Evolutionary conservation across 1,140 invertebrate genomes (phyloP).

Genomic region (Drosophila virilis): DNA sequence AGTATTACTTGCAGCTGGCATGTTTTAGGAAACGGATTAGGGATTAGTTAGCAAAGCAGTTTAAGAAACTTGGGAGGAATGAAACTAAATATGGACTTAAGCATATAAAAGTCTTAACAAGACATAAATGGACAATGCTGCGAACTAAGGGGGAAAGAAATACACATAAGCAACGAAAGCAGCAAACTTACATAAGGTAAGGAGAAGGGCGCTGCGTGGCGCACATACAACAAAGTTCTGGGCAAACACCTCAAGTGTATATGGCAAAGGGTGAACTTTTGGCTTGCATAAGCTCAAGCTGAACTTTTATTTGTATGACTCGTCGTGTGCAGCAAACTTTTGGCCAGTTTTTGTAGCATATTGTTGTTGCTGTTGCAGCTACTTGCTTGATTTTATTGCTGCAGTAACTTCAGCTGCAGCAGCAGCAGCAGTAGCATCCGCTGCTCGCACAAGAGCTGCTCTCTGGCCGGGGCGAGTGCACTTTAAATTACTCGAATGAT

Average conservation of each 20-base stretch:
- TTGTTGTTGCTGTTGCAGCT: constrained; percentile 20
- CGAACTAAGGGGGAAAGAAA: constrained; percentile 8
- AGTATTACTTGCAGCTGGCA: constrained; percentile 27
- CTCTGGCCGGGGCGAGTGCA: constrained; percentile 49
- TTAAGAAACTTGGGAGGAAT: constrained; percentile 60
- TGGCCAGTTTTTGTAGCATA: constrained; percentile 26
- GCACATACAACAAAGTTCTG: constrained; percentile 41
- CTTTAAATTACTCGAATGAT: constrained; percentile 81
- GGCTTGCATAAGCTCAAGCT: constrained; percentile 57
- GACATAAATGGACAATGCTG: constrained; percentile 74
- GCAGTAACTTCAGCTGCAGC: constrained; percentile 35
- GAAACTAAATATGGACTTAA: constrained; percentile 74
- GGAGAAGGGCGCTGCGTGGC: background rate
- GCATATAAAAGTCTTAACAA: constrained; percentile 81
- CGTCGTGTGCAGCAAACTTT: constrained; percentile 69
- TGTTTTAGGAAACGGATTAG: constrained; percentile 40
- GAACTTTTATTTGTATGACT: constrained; percentile 79
- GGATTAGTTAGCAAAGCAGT: constrained; percentile 68
- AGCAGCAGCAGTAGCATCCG: constrained; percentile 31
- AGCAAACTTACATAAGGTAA: constrained; percentile 28
- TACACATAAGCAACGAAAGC: constrained; percentile 47
- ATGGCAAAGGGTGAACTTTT: constrained; percentile 58
- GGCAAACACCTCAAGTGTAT: constrained; percentile 69
- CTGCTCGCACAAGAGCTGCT: constrained; percentile 39
- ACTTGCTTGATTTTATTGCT: constrained; percentile 61